These are phyloP conservation scores for Lagodon rhomboides DNA, from an alignment of 2,797 vertebrate species.

Conservation along the genomic window DNA sequence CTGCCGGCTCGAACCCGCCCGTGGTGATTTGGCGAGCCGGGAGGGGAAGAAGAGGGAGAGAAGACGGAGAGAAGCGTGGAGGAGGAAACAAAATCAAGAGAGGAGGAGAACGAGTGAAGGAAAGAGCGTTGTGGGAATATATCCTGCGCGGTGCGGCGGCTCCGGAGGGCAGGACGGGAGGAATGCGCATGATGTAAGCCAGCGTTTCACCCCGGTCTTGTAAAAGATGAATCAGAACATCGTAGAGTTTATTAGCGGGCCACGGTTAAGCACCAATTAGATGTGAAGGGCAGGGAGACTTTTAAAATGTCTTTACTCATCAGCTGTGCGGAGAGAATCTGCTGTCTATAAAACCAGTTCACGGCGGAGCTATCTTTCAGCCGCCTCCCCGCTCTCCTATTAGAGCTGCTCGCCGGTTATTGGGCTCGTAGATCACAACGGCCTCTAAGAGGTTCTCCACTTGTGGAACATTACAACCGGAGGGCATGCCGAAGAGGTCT, in stretches of 20 bases:
- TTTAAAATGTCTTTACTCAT: slow-evolving; percentile 69
- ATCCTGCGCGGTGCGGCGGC: slow-evolving; percentile 39
- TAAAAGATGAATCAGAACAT: slow-evolving; percentile 74
- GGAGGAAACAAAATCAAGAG: background rate
- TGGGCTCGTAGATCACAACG: slow-evolving; percentile 62
- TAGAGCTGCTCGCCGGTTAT: slow-evolving; percentile 45
- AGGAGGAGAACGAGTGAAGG: slow-evolving; percentile 12
- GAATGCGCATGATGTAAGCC: slow-evolving; percentile 50
- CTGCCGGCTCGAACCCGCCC: slow-evolving; percentile 38
- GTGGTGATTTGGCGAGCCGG: slow-evolving; percentile 39
- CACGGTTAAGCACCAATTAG: slow-evolving; percentile 71
- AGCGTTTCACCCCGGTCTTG: slow-evolving; percentile 57
- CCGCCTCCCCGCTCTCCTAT: slow-evolving; percentile 33
- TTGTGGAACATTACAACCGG: slow-evolving; percentile 38
- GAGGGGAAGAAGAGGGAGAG: background rate
- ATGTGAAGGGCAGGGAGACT: slow-evolving; percentile 70
- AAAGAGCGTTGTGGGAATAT: slow-evolving; percentile 45
- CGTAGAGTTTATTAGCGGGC: slow-evolving; percentile 67
- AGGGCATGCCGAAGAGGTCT: slow-evolving; percentile 19
- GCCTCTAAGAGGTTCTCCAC: slow-evolving; percentile 17
- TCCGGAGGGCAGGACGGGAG: slow-evolving; percentile 49
- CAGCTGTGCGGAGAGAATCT: slow-evolving; percentile 48
- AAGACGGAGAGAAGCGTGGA: slow-evolving; percentile 24
- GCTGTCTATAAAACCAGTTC: slow-evolving; percentile 59
- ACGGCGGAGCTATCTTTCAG: slow-evolving; percentile 47